Conservation (phyloP, 2,888 invertebrate species). For the Artemia sp. region DNA sequence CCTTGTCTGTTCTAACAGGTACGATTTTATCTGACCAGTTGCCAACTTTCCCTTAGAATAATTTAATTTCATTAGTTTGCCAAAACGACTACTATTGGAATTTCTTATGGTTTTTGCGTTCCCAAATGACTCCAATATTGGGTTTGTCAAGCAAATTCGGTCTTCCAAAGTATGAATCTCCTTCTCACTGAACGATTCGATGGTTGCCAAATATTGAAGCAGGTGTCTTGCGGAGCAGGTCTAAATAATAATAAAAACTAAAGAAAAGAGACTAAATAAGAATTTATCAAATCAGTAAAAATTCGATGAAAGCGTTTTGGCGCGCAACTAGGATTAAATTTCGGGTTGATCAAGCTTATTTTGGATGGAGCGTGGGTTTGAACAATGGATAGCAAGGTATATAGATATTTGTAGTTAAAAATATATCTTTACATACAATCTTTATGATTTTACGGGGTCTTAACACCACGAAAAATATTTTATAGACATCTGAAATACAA, state of each 20-base stretch:
- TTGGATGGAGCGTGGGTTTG: too few species aligned
- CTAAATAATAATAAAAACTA: constrained; percentile 23
- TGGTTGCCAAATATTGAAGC: constrained; percentile 31
- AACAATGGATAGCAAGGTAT: too few species aligned
- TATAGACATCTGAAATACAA: too few species aligned
- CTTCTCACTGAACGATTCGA: constrained; percentile 23
- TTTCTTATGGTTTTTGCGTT: constrained; percentile 34
- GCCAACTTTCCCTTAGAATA: constrained; percentile 29
- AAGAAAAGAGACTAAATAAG: background rate
- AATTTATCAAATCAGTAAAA: too few species aligned
- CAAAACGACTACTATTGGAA: constrained; percentile 34
- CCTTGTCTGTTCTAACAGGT: constrained; percentile 33
- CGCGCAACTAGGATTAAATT: too few species aligned
- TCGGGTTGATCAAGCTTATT: too few species aligned
- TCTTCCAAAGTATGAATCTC: constrained; percentile 28
- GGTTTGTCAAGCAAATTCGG: constrained; percentile 30
- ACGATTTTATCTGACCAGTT: constrained; percentile 33
- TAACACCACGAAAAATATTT: too few species aligned
- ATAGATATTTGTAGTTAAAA: too few species aligned
- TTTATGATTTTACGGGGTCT: too few species aligned
- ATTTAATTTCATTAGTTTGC: constrained; percentile 33
- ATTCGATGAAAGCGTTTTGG: too few species aligned
- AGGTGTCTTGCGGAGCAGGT: constrained; percentile 33
- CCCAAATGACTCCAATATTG: constrained; percentile 31
- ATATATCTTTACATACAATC: too few species aligned